Conservation (phyloP, 2,888 invertebrate species). For the Petrolisthes cinctipes region DNA sequence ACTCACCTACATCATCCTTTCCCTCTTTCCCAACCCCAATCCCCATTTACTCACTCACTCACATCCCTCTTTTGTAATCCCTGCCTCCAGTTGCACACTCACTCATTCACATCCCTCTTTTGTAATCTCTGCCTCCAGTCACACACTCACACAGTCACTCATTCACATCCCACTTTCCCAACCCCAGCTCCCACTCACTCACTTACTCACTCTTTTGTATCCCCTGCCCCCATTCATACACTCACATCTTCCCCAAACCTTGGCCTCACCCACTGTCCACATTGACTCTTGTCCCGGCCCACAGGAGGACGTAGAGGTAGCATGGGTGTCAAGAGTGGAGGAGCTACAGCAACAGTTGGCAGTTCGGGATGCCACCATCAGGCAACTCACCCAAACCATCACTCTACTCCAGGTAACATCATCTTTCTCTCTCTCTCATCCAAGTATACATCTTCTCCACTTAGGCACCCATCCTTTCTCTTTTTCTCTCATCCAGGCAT, state of each 20-base stretch:
- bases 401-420: slow-evolving; percentile 38
- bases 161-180: too few species aligned
- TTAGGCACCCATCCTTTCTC: too few species aligned
- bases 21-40: too few species aligned
- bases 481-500: too few species aligned
- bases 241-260: background rate
- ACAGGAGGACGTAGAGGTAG: slow-evolving; percentile 72
- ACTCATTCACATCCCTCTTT: too few species aligned
- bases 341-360: slow-evolving; percentile 85
- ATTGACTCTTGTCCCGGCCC: slow-evolving; percentile 20
- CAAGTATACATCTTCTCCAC: too few species aligned
- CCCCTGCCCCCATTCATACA: background rate
- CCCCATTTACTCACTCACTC: too few species aligned
- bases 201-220: background rate
- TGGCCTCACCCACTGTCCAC: background rate
- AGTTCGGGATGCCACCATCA: slow-evolving; percentile 84
- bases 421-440: background rate
- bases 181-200: background rate
- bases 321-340: slow-evolving; percentile 76
- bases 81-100: too few species aligned
- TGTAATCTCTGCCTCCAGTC: too few species aligned
- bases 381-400: slow-evolving; percentile 73
- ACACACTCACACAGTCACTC: too few species aligned
- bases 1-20: too few species aligned
- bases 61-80: too few species aligned